phyloP scores from a whole-genome alignment of 2,888 invertebrate species.

The Ormyrus rosae region DNA sequence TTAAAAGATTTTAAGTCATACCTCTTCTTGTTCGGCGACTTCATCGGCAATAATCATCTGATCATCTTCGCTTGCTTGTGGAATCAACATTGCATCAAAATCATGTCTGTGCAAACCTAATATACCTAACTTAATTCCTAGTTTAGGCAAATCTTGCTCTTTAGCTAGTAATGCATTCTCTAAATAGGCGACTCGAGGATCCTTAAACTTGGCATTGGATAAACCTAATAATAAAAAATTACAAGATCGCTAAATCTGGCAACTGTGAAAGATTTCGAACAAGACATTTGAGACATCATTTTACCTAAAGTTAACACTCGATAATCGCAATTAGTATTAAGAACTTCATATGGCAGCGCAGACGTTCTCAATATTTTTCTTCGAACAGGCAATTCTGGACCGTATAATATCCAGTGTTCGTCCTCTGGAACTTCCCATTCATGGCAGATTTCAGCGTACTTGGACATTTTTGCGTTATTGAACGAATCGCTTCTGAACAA shows the following conservation, averaged over 20 bases:
- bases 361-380: slow-evolving; percentile 80
- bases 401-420: slow-evolving; percentile 79
- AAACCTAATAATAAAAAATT: slow-evolving; percentile 41
- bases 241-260: background rate
- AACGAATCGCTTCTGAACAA: slow-evolving; percentile 80
- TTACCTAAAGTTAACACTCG: slow-evolving; percentile 78
- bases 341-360: slow-evolving; percentile 79
- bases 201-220: slow-evolving; percentile 58
- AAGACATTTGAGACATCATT: background rate
- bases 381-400: slow-evolving; percentile 77
- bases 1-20: slow-evolving; percentile 8
- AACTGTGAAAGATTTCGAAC: slow-evolving; percentile 2
- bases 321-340: slow-evolving; percentile 79
- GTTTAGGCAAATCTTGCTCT: slow-evolving; percentile 77
- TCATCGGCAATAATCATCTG: slow-evolving; percentile 32
- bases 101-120: slow-evolving; percentile 78
- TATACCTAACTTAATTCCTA: slow-evolving; percentile 79
- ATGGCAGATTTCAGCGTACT: slow-evolving; percentile 53
- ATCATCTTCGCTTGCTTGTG: slow-evolving; percentile 65
- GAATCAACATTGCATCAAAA: slow-evolving; percentile 80
- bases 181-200: slow-evolving; percentile 77
- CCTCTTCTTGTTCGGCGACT: slow-evolving; percentile 28
- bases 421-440: slow-evolving; percentile 75
- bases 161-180: slow-evolving; percentile 78
- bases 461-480: slow-evolving; percentile 77